Evolutionary conservation across 2,113 vertebrate genomes (phyloP).

Genomic region (Limnothrissa miodon): DNA sequence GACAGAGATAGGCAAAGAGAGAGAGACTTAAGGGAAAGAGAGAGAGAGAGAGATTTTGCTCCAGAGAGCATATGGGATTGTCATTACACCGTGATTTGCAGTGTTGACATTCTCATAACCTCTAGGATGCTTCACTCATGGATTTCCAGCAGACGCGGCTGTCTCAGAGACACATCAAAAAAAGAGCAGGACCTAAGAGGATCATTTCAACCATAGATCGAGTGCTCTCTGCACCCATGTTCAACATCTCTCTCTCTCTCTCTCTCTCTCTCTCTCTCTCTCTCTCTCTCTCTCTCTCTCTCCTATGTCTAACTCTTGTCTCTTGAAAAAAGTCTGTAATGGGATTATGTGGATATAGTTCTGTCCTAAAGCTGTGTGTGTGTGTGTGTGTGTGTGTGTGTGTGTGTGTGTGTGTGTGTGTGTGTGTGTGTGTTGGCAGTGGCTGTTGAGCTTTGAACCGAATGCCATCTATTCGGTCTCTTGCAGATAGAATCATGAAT

Average conservation of each 20-base stretch:
- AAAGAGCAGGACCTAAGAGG: conserved; percentile 54
- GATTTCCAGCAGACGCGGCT: conserved; percentile 63
- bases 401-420: no score
- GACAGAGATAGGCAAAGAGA: not conserved
- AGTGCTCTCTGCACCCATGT: conserved; percentile 4
- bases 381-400: not conserved
- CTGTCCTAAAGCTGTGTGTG: not conserved
- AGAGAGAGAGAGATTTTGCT: conserved; percentile 63
- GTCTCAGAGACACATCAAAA: conserved; percentile 57
- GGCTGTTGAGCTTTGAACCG: not conserved
- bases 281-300: not conserved
- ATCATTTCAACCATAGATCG: conserved; percentile 66
- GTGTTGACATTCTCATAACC: conserved; percentile 82
- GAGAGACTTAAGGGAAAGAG: conserved; percentile 22
- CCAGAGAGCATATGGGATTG: conserved; percentile 77
- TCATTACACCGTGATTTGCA: conserved; percentile 79
- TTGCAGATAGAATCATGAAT: not conserved
- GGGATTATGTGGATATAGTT: not conserved
- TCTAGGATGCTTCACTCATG: conserved; percentile 73
- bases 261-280: not conserved
- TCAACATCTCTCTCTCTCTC: conserved; percentile 16
- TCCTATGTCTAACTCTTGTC: not conserved
- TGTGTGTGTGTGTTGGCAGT: not conserved
- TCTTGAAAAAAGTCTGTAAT: not conserved
- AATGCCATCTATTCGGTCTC: not conserved